phyloP scores from a whole-genome alignment of 2,888 invertebrate species.

The Galerucella nymphaeae region DNA sequence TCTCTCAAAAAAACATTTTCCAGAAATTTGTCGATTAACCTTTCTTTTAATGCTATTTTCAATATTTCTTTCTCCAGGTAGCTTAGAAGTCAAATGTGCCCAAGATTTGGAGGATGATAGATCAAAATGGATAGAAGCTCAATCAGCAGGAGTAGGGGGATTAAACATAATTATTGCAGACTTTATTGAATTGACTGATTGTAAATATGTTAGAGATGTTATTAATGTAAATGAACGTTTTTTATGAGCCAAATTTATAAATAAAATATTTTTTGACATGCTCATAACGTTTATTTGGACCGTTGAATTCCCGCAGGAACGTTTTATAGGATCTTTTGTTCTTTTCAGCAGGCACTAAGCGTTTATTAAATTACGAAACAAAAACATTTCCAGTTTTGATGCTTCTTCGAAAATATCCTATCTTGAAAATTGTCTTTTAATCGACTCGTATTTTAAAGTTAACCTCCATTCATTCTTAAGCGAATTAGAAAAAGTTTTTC shows the following conservation, averaged over 20 bases:
- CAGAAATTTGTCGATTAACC: not conserved
- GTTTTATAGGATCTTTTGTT: constrained; percentile 4
- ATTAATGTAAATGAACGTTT: constrained; percentile 70
- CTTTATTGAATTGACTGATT: constrained; percentile 77
- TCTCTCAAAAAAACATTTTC: not conserved
- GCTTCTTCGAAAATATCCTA: not conserved
- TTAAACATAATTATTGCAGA: constrained; percentile 85
- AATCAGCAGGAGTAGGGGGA: constrained; percentile 59
- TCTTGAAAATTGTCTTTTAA: not conserved
- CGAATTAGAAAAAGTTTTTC: not conserved
- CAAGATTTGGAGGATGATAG: constrained; percentile 56
- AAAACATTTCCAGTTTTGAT: not conserved
- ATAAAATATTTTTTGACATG: not conserved
- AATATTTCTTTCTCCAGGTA: constrained; percentile 51
- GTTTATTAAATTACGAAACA: not conserved
- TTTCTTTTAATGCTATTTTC: not conserved
- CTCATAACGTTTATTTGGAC: not conserved
- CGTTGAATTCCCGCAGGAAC: not conserved
- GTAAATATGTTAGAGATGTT: constrained; percentile 73
- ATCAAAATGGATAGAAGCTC: constrained; percentile 58
- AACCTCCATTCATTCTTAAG: not conserved
- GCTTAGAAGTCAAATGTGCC: constrained; percentile 61
- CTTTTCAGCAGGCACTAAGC: not conserved
- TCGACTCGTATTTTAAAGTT: not conserved
- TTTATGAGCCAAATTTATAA: not conserved